Evolutionary conservation across 1,140 invertebrate species (phyloP), one percentile per base, ranked within the genome.

Genomic region (Whitmania pigra): DNA sequence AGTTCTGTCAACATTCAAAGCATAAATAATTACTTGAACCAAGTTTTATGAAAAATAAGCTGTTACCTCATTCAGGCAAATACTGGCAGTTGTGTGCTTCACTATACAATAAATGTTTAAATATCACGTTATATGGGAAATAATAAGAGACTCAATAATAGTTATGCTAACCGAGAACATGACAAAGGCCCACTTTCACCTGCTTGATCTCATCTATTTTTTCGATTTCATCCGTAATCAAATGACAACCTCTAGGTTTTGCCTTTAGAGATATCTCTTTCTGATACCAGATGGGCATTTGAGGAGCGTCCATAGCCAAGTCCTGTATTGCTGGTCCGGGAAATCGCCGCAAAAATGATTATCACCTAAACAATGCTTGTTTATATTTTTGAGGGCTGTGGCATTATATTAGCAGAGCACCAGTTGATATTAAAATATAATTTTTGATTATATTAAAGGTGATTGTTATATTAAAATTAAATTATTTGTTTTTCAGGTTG

Each of bases 1-100:
- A 96, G 85, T 93, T 95, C 86, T 82, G 73, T 53, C 77, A 77
- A 68, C 67, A 55, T 31, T 71, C 63, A 68, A 75, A 75, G 74
- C 73, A 75, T 67, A 75, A 60, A 55, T 25, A 49, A 15, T 11
- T 22, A 22, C n/a, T 27, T 53, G 25, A 40, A 75, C 73, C 43
- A 57, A 54, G 27, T 43, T 73, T n/a, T 73, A 75, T 36, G 69
- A 70, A 69, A 13, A 17, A 54, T 40, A 53, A 43, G 17, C 53
- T 31, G 11, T 75, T 77, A 81, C 80, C 77, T 97, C 93, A 84
- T 96, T 96, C 80, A 97, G 85, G 76, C 92, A 92, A 81, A 97
- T 86, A 87, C 93, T 95, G 79, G 93, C 93, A 79, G 93, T 95
- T 78, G 93, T 97, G 84, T 97, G 93, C 83, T 95, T 88, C 84